Base-by-base conservation (phyloP, 2,797 vertebrate species). In the Sarcophilus harrisii region DNA sequence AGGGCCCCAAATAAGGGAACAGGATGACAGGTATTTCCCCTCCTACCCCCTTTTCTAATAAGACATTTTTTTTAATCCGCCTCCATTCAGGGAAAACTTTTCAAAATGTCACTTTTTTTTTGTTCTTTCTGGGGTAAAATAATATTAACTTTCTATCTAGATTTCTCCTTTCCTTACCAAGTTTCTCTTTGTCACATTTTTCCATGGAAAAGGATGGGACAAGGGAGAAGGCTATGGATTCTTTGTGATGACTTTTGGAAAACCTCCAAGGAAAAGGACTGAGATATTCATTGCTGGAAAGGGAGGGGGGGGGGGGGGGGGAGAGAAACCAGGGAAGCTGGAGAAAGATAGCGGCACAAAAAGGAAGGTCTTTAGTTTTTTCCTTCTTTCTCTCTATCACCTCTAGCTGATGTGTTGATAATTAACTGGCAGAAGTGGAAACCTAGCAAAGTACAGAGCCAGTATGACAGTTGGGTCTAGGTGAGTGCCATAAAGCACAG, bases 341-440 rank as follows among this genome's bases (percentile, higher is more conserved):
- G 73, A 38, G 5, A 38, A 27, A 24, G 9, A n/a, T 87, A 87
- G 21, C 8, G 9, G 21, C 38, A 45, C 6, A 45, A 45, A 87
- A 87, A 30, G 52, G 55, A 38, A 93, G n/a, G 5, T 30, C 27
- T 28, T 45, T 93, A 60, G 4, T 16, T 16, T 38, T 45, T 91
- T 60, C 58, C 90, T 94, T 24, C 13, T 57, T 87, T 10, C 28
- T n/a, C 45, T 57, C 54, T 29, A 21, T 57, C 73, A 54, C 49
- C 28, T 57, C 92, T 91, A 95, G 92, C 92, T 96, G 97, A 90
- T 92, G 14, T 21, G 55, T 92, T 62, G 94, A 59, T 57, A 94
- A 95, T 62, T 92, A 92, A 62, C 18, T 3, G 60, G 90, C 29
- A 81, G 87, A 57, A 57, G 52, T 58, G 0, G 3, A 18, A 28